These are phyloP conservation scores for Anoura caudifer DNA, from an alignment of 2,113 vertebrate species.

Conservation along the genomic window DNA sequence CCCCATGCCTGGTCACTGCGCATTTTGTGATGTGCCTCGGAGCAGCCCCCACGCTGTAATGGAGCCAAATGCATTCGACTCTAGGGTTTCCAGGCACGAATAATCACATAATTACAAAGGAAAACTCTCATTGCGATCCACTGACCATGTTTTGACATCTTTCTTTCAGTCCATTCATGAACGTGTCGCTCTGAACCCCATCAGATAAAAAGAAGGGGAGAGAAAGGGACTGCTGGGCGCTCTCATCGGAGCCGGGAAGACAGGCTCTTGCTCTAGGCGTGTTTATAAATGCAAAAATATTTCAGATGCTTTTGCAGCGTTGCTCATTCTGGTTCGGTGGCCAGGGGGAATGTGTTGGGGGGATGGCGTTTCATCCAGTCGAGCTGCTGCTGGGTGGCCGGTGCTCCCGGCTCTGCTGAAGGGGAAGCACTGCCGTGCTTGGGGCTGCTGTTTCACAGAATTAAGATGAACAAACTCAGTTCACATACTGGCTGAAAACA, in stretches of 20 bases:
- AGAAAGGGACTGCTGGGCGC: not conserved
- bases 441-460: not conserved
- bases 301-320: conserved; percentile 67
- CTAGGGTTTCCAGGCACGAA: not conserved
- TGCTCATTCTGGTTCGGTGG: conserved; percentile 53
- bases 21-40: accelerated
- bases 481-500: not conserved
- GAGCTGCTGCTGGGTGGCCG: conserved; percentile 9
- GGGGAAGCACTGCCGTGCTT: not conserved
- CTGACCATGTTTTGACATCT: not conserved
- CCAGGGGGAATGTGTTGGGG: conserved; percentile 14
- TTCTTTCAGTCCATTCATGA: not conserved
- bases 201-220: not conserved
- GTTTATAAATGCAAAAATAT: conserved; percentile 66
- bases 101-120: not conserved
- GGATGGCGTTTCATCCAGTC: not conserved
- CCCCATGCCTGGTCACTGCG: accelerated
- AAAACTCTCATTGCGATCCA: not conserved
- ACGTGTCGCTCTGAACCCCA: not conserved
- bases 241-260: not conserved
- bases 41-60: accelerated
- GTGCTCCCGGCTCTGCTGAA: not conserved
- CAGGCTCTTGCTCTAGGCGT: conserved; percentile 52
- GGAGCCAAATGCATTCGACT: not conserved
- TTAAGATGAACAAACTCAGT: not conserved